Evolutionary conservation across 2,797 vertebrate genomes (phyloP).

Genomic region (Hippocampus kuda): DNA sequence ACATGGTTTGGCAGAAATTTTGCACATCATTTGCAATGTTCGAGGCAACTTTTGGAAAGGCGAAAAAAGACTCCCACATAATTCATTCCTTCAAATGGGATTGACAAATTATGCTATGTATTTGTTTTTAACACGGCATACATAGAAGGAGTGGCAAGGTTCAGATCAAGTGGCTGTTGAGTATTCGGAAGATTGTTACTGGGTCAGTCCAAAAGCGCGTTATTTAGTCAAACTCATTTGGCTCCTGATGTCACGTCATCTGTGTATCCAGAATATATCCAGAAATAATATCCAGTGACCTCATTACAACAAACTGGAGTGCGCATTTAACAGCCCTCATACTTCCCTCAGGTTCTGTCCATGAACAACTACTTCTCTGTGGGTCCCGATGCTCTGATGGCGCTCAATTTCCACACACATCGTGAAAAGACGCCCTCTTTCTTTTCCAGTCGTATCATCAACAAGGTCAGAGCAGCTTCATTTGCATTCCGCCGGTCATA

Average conservation of each 20-base stretch:
- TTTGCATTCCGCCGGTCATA: not conserved
- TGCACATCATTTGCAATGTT: no score
- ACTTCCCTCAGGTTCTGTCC: constrained; percentile 74
- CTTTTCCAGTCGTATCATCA: constrained; percentile 96
- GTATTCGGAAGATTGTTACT: no score
- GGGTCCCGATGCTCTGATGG: constrained; percentile 96
- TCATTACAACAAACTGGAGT: not conserved
- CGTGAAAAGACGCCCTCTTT: constrained; percentile 92
- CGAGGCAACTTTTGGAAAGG: no score
- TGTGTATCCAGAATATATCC: not conserved
- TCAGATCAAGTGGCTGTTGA: no score
- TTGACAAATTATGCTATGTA: no score
- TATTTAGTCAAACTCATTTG: not conserved
- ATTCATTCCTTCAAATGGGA: no score
- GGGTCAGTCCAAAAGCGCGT: no score
- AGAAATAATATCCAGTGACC: no score
- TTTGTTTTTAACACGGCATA: no score
- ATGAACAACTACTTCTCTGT: constrained; percentile 99
- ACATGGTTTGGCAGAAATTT: no score
- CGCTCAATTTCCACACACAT: constrained; percentile 91
- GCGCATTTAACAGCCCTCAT: not conserved
- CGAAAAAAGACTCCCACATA: no score
- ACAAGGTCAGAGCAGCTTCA: constrained; percentile 74
- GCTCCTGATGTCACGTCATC: not conserved
- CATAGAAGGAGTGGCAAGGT: no score